A percentile compares a stretch with the other conserved stretches of the same genome.
These are phyloP conservation scores for Dicranocentrus wangi DNA, from an alignment of 2,888 invertebrate genomes.

Conservation along the genomic window DNA sequence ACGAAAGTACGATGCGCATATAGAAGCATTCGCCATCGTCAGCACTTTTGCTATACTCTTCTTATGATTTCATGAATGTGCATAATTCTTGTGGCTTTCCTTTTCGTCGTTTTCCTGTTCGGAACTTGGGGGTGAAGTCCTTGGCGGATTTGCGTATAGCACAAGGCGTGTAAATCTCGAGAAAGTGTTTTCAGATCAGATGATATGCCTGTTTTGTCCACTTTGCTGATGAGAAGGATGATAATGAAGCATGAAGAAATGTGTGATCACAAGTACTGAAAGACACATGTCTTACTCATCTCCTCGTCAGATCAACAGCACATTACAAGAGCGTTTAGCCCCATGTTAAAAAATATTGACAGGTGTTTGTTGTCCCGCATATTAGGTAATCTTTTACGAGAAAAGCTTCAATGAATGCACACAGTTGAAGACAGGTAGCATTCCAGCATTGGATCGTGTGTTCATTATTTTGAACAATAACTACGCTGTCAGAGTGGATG, in stretches of 20 bases:
- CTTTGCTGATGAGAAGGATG: conserved; percentile 1
- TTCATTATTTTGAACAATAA: not conserved
- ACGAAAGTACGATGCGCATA: not conserved
- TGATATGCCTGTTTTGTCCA: not conserved
- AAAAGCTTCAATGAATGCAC: not conserved
- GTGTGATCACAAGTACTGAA: conserved; percentile 3
- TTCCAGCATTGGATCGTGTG: not conserved
- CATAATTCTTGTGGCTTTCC: conserved; percentile 12
- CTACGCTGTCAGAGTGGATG: not conserved
- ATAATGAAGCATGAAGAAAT: conserved; percentile 13
- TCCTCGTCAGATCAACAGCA: too few species aligned
- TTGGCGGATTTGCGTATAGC: too few species aligned
- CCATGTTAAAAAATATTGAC: not conserved
- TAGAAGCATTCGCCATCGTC: not conserved
- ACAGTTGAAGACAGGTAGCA: conserved; percentile 12
- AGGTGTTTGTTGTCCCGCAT: not conserved
- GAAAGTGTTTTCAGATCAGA: conserved; percentile 4
- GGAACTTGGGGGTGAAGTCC: too few species aligned
- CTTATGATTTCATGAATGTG: conserved; percentile 4
- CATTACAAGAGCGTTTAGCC: too few species aligned
- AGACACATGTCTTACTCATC: too few species aligned
- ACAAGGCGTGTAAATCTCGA: not conserved
- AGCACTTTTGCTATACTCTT: not conserved
- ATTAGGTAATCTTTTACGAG: too few species aligned
- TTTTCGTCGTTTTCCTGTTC: not conserved